Base-by-base conservation (phyloP, 2,888 invertebrate genomes). In the Drosophila atripex region DNA sequence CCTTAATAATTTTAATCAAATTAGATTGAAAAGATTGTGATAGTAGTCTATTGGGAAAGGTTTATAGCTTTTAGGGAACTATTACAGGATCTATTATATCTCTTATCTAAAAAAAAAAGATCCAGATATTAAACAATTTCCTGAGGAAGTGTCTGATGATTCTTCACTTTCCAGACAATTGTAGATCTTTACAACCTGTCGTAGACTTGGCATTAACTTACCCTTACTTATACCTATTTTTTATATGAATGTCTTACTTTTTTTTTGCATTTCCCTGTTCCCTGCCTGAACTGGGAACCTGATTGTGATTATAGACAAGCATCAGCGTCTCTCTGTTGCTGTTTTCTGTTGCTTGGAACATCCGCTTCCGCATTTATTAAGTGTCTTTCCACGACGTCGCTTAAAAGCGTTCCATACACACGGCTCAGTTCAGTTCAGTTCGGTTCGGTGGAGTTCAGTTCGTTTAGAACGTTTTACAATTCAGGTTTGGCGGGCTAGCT, bases 291-390 rank as follows among this genome's bases (percentile, higher is more conserved):
- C 39, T 21, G 25, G 78, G 72, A 86, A 88, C 89, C 89, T 88
- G 89, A 88, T 89, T 90, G 82, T 84, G 82, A 88, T 89, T 89
- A 88, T 89, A 88, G 85, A 86, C 85, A 79, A 69, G 45, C 56
- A 61, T 75, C 65, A 80, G 66, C 41, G 70, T 63, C 47, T 64
- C 61, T 57, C 59, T 41, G 51, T 38, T 35, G 49, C 56, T 75
- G 71, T 54, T 69, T 77, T 52, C 53, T 71, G 56, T 39, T n/a
- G 73, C 87, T 88, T 78, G 80, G 80, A 86, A 89, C 89, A 89
- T 89, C 89, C 89, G 89, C 89, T 89, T 89, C 89, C 89, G 89
- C 89, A 90, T 89, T 89, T 89, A 86, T 88, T 86, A 88, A 88
- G 88, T 88, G 84, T 85, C 86, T 85, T 87, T 87, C 77, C 86